Conservation (phyloP, 2,797 vertebrate genomes). For the Acanthurus leucopareius region DNA sequence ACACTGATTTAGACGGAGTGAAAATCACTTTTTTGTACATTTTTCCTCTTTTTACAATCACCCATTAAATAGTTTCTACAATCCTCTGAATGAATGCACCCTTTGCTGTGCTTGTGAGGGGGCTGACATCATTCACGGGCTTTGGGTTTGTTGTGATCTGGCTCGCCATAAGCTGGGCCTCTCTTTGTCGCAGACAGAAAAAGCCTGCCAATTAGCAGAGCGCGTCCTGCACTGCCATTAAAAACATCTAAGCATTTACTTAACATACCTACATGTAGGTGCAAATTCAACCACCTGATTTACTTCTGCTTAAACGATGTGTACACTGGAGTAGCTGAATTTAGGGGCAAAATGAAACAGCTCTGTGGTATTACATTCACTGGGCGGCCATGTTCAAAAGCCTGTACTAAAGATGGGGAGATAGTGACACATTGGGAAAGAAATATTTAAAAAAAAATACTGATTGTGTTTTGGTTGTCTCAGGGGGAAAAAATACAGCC, state of each 20-base stretch:
- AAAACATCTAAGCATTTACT: conserved; percentile 54
- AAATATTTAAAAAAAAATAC: conserved; percentile 6
- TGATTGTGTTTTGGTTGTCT: conserved; percentile 32
- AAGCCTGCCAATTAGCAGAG: conserved; percentile 76
- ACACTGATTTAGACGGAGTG: conserved; percentile 44
- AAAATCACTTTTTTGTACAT: conserved; percentile 47
- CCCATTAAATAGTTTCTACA: conserved; percentile 65
- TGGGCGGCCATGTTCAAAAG: conserved; percentile 57
- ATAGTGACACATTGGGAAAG: conserved; percentile 26
- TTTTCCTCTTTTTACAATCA: conserved; percentile 54
- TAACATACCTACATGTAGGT: conserved; percentile 49
- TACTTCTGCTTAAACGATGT: conserved; percentile 28
- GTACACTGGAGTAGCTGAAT: conserved; percentile 16
- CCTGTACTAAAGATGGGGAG: conserved; percentile 46
- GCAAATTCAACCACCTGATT: conserved; percentile 39
- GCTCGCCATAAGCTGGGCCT: conserved; percentile 74
- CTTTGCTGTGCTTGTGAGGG: conserved; percentile 64
- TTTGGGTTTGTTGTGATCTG: conserved; percentile 79
- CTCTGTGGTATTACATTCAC: conserved; percentile 64
- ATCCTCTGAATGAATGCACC: conserved; percentile 61
- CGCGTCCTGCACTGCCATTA: conserved; percentile 62
- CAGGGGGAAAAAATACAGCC: neutral
- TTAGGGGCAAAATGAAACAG: conserved; percentile 21
- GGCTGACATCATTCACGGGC: conserved; percentile 75
- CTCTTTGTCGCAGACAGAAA: conserved; percentile 74